A percentile compares a stretch with the other conserved stretches of the same genome.
phyloP scores from a whole-genome alignment of 2,797 vertebrate genomes.

The Malurus splendens region DNA sequence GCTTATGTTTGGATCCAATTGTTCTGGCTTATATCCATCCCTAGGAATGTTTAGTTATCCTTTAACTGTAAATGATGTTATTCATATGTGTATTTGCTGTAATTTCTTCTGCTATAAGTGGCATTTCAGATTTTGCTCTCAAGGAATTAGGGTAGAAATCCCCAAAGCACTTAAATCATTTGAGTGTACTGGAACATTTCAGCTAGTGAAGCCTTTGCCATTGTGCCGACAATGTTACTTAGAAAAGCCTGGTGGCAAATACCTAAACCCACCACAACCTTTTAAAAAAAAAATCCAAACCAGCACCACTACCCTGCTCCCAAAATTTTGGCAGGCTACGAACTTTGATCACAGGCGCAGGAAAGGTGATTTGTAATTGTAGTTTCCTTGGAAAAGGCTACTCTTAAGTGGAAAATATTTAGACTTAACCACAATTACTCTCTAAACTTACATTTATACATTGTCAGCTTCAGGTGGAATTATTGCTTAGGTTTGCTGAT shows the following conservation, averaged over 20 bases:
- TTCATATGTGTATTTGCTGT: not conserved
- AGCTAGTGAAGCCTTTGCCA: not conserved
- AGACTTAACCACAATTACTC: not conserved
- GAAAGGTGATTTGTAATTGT: not conserved
- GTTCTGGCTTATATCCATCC: constrained; percentile 14
- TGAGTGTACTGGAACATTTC: not conserved
- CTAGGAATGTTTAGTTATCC: not conserved
- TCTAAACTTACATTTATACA: not conserved
- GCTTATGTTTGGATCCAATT: constrained; percentile 9
- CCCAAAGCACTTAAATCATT: not conserved
- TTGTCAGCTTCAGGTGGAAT: not conserved
- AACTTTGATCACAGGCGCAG: not conserved
- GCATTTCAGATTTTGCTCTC: not conserved
- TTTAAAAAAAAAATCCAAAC: not conserved
- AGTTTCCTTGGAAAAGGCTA: not conserved
- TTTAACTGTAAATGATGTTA: not conserved
- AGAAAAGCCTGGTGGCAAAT: not conserved
- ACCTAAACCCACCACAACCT: not conserved
- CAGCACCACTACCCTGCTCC: not conserved
- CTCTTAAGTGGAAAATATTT: not conserved
- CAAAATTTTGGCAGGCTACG: not conserved
- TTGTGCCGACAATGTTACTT: not conserved
- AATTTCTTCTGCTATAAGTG: not conserved
- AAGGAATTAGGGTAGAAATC: not conserved
- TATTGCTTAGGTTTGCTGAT: not conserved